These are phyloP conservation scores for Tinea semifulvella DNA, from an alignment of 2,888 invertebrate species.

Conservation along the genomic window DNA sequence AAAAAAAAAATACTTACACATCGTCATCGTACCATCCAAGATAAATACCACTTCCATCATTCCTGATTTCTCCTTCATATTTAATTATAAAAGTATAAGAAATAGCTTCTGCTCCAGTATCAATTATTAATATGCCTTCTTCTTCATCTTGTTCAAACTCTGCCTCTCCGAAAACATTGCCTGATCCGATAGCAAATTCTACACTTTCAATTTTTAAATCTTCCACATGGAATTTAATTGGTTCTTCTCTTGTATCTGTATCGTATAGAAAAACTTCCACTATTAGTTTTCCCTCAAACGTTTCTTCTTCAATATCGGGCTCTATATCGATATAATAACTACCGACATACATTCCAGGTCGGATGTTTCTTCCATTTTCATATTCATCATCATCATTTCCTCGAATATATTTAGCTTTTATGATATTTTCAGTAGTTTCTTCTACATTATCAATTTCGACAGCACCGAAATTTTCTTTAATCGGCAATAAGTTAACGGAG, in stretches of 20 bases:
- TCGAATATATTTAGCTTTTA: neutral
- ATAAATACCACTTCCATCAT: conserved; percentile 29
- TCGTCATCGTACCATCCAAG: conserved; percentile 26
- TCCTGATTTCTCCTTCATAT: conserved; percentile 29
- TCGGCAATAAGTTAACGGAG: neutral
- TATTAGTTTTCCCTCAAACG: conserved; percentile 29
- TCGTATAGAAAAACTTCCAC: conserved; percentile 28
- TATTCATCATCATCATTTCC: neutral
- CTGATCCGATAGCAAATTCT: conserved; percentile 25
- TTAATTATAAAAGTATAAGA: conserved; percentile 30
- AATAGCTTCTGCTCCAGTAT: conserved; percentile 24
- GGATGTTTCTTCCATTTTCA: conserved; percentile 18
- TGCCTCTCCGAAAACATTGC: conserved; percentile 20
- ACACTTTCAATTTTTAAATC: conserved; percentile 30
- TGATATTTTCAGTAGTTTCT: neutral
- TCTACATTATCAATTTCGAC: neutral
- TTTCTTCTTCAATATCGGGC: conserved; percentile 24
- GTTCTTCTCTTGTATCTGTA: conserved; percentile 26
- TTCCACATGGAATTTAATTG: conserved; percentile 27
- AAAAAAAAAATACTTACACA: conserved; percentile 27
- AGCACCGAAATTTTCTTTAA: neutral
- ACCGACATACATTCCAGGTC: conserved; percentile 33
- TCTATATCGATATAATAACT: conserved; percentile 30
- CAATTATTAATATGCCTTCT: conserved; percentile 30
- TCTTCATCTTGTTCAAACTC: conserved; percentile 24